phyloP scores from a whole-genome alignment of 2,888 invertebrate genomes.

The Leucophenga maculata region DNA sequence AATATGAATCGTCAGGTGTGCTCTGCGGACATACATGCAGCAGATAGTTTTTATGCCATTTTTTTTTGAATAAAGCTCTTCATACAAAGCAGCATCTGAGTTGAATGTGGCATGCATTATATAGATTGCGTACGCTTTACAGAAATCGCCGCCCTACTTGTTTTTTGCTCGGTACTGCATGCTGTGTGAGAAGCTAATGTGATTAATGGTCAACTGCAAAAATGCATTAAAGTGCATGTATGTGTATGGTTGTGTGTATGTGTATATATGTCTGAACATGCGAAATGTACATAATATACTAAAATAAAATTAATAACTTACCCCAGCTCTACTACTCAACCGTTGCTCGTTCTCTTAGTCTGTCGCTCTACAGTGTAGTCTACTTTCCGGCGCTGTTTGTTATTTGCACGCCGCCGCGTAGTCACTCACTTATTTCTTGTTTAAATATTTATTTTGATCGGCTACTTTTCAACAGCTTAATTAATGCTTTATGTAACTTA shows the following conservation, averaged over 20 bases:
- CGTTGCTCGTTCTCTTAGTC: neutral
- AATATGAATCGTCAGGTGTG: constrained; percentile 2
- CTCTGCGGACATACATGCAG: neutral
- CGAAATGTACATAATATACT: no score
- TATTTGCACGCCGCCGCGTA: no score
- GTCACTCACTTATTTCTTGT: no score
- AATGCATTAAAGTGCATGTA: neutral
- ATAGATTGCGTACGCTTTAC: neutral
- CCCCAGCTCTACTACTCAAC: no score
- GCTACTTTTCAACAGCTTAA: no score
- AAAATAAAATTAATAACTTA: neutral
- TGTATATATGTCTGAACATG: no score
- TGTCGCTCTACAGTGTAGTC: neutral
- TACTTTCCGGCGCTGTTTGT: no score
- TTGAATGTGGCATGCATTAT: constrained; percentile 8
- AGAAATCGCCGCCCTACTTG: neutral
- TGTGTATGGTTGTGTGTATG: neutral
- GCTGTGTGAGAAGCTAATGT: neutral
- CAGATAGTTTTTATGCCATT: neutral
- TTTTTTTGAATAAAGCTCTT: neutral
- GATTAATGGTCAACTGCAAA: neutral
- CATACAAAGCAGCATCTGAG: neutral
- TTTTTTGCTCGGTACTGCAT: no score
- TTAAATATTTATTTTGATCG: no score
- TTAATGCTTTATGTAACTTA: no score